Percentiles rank a stretch among this genome's conserved stretches.
Conservation (phyloP, 1,140 invertebrate species). For the Choristoneura fumiferana region DNA sequence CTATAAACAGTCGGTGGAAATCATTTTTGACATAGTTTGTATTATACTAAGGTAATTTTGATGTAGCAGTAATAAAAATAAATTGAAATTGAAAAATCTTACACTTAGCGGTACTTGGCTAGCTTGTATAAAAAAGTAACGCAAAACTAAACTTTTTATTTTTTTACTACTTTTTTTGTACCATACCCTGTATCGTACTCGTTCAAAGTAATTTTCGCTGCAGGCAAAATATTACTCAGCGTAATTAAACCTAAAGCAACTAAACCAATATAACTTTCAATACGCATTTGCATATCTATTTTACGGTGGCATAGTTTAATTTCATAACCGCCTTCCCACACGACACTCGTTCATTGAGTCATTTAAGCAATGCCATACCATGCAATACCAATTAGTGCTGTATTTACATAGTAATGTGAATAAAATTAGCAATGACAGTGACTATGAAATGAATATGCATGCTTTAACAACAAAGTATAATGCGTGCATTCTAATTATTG, state of each 20-base stretch:
- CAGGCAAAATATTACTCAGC: not conserved
- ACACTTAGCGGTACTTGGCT: too few species aligned
- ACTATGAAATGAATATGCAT: slow-evolving; percentile 13
- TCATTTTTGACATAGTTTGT: too few species aligned
- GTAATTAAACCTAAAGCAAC: not conserved
- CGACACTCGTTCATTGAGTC: slow-evolving; percentile 5
- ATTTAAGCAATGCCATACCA: not conserved
- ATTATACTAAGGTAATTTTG: too few species aligned
- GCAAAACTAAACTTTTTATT: too few species aligned
- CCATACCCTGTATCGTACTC: too few species aligned
- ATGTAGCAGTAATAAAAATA: too few species aligned
- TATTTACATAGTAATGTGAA: slow-evolving; percentile 16
- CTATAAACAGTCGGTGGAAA: too few species aligned
- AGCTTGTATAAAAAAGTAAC: too few species aligned
- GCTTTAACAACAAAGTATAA: not conserved
- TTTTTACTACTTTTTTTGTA: too few species aligned
- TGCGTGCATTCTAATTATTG: not conserved
- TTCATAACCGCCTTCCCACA: slow-evolving; percentile 6
- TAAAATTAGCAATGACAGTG: slow-evolving; percentile 8
- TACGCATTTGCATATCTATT: slow-evolving; percentile 8
- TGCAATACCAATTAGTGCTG: not conserved
- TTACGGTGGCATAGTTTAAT: slow-evolving; percentile 7
- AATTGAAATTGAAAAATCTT: too few species aligned
- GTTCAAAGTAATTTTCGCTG: too few species aligned
- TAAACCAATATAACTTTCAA: not conserved